Conservation (phyloP, 2,797 vertebrate species). For the Poecilia picta region DNA sequence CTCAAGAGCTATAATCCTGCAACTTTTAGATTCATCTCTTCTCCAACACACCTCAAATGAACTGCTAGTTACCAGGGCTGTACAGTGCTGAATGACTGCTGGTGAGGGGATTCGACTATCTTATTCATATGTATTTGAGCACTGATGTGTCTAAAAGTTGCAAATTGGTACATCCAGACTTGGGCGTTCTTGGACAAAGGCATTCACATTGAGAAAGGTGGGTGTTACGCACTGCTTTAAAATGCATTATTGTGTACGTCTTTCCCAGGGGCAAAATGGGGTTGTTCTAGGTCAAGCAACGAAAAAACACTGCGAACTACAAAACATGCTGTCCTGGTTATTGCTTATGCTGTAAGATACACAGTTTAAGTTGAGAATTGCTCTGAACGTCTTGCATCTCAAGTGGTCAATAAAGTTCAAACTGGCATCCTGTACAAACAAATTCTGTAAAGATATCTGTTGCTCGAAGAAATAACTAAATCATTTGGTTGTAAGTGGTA, state of each 20-base stretch:
- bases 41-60: neutral
- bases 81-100: neutral
- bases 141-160: neutral
- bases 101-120: neutral
- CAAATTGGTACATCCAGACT: neutral
- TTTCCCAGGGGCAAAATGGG: neutral
- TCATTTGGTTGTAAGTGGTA: neutral
- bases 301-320: neutral
- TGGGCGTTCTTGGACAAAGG: neutral
- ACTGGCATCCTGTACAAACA: neutral
- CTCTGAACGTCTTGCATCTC: neutral
- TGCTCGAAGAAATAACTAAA: neutral
- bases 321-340: neutral
- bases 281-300: neutral
- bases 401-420: neutral
- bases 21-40: neutral
- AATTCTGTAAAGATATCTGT: neutral
- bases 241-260: neutral
- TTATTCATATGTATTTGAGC: neutral
- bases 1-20: neutral
- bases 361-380: neutral
- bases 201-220: neutral
- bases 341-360: neutral
- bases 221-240: neutral
- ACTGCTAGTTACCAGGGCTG: neutral